Evolutionary conservation across 2,797 vertebrate species (phyloP).

Genomic region (Epinephelus malabaricus): DNA sequence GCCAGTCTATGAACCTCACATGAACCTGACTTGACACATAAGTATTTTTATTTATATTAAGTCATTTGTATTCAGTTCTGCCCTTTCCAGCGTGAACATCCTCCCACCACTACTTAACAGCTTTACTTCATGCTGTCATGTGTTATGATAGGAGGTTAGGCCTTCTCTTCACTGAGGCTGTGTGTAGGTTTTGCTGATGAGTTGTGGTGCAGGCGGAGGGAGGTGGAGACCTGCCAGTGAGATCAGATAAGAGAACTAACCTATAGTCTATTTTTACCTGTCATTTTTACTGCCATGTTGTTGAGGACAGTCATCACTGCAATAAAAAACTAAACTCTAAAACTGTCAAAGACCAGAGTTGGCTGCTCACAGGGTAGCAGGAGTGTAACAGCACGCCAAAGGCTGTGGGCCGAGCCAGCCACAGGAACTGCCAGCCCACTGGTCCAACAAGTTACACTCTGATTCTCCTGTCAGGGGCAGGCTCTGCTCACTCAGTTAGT

Average conservation of each 20-base stretch:
- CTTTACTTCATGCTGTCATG: constrained; percentile 16
- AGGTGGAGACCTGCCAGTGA: constrained; percentile 24
- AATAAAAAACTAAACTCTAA: constrained; percentile 40
- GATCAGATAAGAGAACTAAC: constrained; percentile 51
- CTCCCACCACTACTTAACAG: constrained; percentile 8
- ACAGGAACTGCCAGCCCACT: constrained; percentile 14
- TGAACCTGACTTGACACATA: neutral
- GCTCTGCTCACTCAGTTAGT: constrained; percentile 9
- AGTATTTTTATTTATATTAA: neutral
- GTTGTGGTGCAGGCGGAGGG: neutral
- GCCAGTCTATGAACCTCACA: neutral
- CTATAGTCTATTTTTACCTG: constrained; percentile 41
- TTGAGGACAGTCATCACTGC: constrained; percentile 33
- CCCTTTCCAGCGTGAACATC: constrained; percentile 11
- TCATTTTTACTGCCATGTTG: constrained; percentile 23
- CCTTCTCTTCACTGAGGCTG: constrained; percentile 1
- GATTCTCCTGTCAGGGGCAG: constrained; percentile 16
- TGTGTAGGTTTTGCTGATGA: constrained; percentile 31
- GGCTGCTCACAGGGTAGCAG: constrained; percentile 3
- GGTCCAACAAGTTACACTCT: constrained; percentile 17
- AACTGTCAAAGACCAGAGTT: constrained; percentile 42
- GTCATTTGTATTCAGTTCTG: constrained; percentile 36
- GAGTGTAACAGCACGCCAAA: constrained; percentile 19
- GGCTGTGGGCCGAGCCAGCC: constrained; percentile 27
- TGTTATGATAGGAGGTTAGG: constrained; percentile 18